A percentile compares a stretch with the other conserved stretches of the same genome.
phyloP scores from a whole-genome alignment of 2,113 vertebrate genomes.

The Diphyllodes magnificus region DNA sequence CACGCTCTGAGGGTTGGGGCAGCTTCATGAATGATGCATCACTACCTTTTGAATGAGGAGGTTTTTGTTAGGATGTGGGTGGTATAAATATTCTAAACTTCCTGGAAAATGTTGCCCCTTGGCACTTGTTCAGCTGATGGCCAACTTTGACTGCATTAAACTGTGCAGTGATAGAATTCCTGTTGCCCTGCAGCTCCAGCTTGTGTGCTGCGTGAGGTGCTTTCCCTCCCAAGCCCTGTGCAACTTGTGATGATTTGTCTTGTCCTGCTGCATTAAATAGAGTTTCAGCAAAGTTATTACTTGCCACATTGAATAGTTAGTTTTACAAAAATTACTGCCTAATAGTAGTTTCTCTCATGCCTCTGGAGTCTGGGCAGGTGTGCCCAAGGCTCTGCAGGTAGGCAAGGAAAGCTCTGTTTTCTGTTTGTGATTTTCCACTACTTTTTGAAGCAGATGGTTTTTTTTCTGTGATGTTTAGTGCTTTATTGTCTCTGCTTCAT shows the following conservation, averaged over 20 bases:
- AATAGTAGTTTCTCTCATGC: background rate
- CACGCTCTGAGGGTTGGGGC: background rate
- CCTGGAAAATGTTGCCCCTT: constrained; percentile 12
- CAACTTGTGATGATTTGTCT: background rate
- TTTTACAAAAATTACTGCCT: background rate
- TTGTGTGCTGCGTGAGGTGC: background rate
- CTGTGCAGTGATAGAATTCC: background rate
- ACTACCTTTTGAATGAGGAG: background rate
- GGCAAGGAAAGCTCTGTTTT: background rate
- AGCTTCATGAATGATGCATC: background rate
- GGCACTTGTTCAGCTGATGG: background rate
- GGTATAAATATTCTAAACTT: background rate
- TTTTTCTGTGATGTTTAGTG: background rate
- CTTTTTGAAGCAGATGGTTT: background rate
- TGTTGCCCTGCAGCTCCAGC: background rate
- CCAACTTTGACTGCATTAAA: background rate
- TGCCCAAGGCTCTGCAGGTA: background rate
- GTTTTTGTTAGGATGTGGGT: background rate
- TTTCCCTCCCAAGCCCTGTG: background rate
- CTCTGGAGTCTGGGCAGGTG: background rate
- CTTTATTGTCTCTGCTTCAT: background rate
- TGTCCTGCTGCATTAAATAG: background rate
- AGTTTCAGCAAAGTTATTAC: background rate
- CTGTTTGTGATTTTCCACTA: background rate
- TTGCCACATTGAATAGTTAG: no score